Base-by-base conservation (phyloP, 2,113 vertebrate species). In the Telmatochromis sp. region DNA sequence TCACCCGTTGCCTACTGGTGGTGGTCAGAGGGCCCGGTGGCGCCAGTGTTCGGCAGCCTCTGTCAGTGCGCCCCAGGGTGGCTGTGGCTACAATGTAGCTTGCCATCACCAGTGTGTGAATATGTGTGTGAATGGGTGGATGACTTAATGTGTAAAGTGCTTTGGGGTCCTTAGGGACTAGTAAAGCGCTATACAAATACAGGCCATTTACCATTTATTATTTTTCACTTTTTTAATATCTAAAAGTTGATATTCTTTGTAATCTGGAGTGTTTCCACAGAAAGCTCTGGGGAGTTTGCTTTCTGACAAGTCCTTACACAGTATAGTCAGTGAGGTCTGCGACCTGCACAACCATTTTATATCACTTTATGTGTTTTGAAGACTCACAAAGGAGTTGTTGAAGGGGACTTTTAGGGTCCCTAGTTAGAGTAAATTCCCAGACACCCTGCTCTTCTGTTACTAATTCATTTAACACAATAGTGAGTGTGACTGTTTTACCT, bases 21-120 rank as follows among this genome's bases (percentile, higher is more conserved):
- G 40, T 40, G 40, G 0, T 42, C 40, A 42, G 40, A 42, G 40
- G 40, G 40, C 40, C 40, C 2, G 5, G 40, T 42, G 40, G 40
- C 12, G 12, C 40, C 40, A 42, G 40, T 42, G 40, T 42, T 2
- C 3, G 12, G 40, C 40, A 42, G 40, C 40, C 40, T 42, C 40
- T 42, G 40, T 42, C 40, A 42, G 40, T 0, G 40, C 0, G 12
- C 40, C 40, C 40, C 40, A 42, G 40, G 42, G 13, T 0, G 1
- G 42, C 42, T 45, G 42, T 45, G 42, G 42, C 42, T 15, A 45
- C 6, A 45, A 45, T 45, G 42, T 45, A 45, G 42, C 42, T 42
- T 47, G 14, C 6, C 42, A 47, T 47, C 42, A 47, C 42, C 42
- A 47, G 42, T 47, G 42, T 45, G 42, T 47, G 45, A 15, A 47